Base-by-base conservation (phyloP, 2,113 vertebrate species). In the Formicarius rufipectus region DNA sequence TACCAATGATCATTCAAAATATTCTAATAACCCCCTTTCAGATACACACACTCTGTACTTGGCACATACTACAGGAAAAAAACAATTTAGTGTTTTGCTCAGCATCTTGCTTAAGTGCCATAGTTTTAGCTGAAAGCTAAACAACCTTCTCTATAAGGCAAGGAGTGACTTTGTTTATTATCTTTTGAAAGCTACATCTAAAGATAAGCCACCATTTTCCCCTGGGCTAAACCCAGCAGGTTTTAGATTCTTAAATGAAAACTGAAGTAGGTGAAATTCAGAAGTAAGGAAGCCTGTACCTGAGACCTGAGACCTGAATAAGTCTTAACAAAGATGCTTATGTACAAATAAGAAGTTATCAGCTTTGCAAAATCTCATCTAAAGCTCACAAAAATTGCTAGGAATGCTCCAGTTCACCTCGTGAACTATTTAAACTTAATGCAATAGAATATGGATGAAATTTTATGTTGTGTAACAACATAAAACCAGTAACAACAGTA, bases 1-100 rank as follows among this genome's bases (percentile, higher is more conserved):
- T 91, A 84, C 49, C 85, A 89, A 60, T n/a, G 53, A 91, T 72
- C 39, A 90, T 80, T 80, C 62, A 74, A 93, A 96, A 92, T 44
- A 82, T 60, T 92, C 62, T 80, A 71, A 94, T 87, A 93, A 79
- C 19, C 20, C 47, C 8, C 50, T 67, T 93, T 71, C 66, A 91
- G 76, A 87, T 50, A 66, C 50, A 68, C 25, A 75, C 9, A 3
- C 27, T 75, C n/a, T 22, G 10, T 60, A 40, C 58, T 20, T 85
- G 59, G 67, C 50, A 80, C 50, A 73, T 9, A 56, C 7, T 59
- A 60, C 37, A 86, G 56, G 25, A 42, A 67, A 79, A n/a, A 85
- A 91, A n/a, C 10, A 82, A 76, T 24, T 86, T 63, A 71, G 53
- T 74, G 39, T 27, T 30, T 25, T 67, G 40, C 45, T 81, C 84